Evolutionary conservation across 37 sponge, comb jelly and placozoan genomes (phyloP).

Genomic region (Tethya wilhelma): DNA sequence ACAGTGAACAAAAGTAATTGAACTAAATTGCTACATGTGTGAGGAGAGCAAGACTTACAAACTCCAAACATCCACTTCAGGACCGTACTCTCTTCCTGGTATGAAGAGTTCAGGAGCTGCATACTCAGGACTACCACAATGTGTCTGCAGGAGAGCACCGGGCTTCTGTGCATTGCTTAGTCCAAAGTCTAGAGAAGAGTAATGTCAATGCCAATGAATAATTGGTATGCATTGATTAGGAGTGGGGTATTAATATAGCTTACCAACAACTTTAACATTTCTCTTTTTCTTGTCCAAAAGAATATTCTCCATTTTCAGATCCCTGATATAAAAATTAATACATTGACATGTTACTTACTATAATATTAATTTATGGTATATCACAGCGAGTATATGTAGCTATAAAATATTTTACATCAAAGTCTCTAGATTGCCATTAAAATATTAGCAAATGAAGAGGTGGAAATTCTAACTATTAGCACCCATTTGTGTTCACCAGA

Average conservation of each 20-base stretch:
- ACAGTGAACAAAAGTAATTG: background rate
- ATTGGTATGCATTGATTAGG: background rate
- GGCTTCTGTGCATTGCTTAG: conserved; percentile 88
- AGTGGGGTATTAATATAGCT: conserved; percentile 13
- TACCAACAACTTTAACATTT: conserved; percentile 94
- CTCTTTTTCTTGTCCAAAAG: conserved; percentile 92
- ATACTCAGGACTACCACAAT: conserved; percentile 98
- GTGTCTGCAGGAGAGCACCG: conserved; percentile 90
- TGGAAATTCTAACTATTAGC: no score
- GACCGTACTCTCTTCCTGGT: conserved; percentile 94
- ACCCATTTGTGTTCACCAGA: no score
- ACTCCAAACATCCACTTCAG: conserved; percentile 98
- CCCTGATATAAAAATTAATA: conserved; percentile 71
- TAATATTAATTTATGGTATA: no score
- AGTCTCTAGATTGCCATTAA: no score
- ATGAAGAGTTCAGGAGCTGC: conserved; percentile 99
- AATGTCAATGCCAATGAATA: background rate
- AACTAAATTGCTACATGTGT: background rate
- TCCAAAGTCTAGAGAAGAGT: conserved; percentile 83
- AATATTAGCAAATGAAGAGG: no score
- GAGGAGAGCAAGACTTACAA: conserved; percentile 65
- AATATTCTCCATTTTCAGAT: conserved; percentile 98
- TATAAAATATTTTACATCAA: no score
- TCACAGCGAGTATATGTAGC: no score
- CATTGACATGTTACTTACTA: no score